phyloP scores from a whole-genome alignment of 2,888 invertebrate species.

The Meghimatium bilineatum region DNA sequence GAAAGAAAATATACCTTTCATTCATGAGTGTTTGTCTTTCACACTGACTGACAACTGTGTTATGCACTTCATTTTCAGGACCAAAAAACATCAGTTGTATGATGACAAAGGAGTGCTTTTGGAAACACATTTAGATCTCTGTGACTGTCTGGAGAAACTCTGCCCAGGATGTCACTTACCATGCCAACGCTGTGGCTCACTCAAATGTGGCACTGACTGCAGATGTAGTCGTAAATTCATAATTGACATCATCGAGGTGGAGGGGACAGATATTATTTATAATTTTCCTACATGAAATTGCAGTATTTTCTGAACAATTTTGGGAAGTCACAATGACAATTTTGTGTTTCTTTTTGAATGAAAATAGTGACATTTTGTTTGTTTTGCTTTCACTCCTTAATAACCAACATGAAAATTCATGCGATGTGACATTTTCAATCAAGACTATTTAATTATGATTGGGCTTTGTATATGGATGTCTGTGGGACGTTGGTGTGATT shows the following conservation, averaged over 20 bases:
- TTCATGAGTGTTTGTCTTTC: too few species aligned
- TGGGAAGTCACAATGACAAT: not conserved
- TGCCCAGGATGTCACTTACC: conserved; percentile 90
- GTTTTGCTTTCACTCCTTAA: not conserved
- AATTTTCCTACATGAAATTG: conserved; percentile 7
- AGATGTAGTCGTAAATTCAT: conserved; percentile 72
- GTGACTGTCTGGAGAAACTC: conserved; percentile 87
- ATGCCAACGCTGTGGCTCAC: conserved; percentile 78
- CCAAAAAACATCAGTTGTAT: conserved; percentile 72
- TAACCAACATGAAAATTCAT: too few species aligned
- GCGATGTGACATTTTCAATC: too few species aligned
- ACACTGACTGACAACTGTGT: too few species aligned
- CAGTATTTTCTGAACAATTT: not conserved
- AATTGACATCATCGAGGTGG: conserved; percentile 73
- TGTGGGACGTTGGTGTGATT: too few species aligned
- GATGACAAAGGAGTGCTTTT: conserved; percentile 72
- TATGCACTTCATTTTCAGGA: conserved; percentile 55
- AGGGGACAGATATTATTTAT: conserved; percentile 61
- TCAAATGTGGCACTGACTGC: conserved; percentile 76
- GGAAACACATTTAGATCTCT: conserved; percentile 83
- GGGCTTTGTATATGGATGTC: too few species aligned
- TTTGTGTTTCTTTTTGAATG: not conserved
- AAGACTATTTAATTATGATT: too few species aligned
- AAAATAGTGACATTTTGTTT: not conserved
- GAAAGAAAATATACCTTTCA: too few species aligned